These are phyloP conservation scores for Dicycla oo DNA, from an alignment of 2,888 invertebrate genomes.

Conservation along the genomic window DNA sequence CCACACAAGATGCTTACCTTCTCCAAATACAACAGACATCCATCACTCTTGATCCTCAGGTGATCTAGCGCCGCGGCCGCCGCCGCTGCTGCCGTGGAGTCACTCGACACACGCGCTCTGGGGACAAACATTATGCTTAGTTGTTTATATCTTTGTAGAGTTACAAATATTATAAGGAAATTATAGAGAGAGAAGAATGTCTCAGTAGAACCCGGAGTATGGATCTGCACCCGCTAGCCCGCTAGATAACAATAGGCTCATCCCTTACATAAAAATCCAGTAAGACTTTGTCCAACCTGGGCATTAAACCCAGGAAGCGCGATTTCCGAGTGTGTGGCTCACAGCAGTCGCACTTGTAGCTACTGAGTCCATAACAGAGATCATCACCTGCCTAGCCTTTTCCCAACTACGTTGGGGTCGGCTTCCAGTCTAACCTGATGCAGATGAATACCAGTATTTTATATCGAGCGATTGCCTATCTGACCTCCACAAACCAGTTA, in stretches of 20 bases:
- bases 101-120: conserved; percentile 95
- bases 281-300: not conserved
- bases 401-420: no score
- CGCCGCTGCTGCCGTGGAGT: conserved; percentile 84
- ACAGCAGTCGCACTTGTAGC: not conserved
- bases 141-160: not conserved
- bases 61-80: conserved; percentile 99
- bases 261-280: not conserved
- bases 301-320: not conserved
- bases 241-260: not conserved
- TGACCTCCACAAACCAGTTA: no score
- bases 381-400: no score
- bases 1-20: conserved; percentile 83
- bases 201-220: not conserved
- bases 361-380: no score
- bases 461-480: no score
- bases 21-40: conserved; percentile 96
- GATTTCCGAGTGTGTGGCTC: not conserved
- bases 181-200: not conserved
- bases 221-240: not conserved
- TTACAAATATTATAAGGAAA: not conserved
- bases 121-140: not conserved
- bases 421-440: no score
- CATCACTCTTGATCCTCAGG: conserved; percentile 98
- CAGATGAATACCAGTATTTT: no score